Base-by-base conservation (phyloP, 2,888 invertebrate genomes). In the Sceliomorpha sp. region DNA sequence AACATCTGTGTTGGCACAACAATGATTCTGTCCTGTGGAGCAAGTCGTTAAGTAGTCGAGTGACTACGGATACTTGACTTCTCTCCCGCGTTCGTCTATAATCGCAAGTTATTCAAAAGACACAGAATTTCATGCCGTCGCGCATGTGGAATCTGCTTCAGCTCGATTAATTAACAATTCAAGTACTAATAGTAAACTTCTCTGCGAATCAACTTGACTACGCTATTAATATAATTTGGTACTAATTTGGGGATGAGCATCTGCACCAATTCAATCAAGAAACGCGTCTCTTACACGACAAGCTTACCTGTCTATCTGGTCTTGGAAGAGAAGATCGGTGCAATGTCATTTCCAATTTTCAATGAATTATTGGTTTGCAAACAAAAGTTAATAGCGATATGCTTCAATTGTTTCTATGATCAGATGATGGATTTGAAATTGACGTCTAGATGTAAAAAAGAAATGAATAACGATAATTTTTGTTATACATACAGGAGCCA, bases 1-100 rank as follows among this genome's bases (percentile, higher is more conserved):
- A 73, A 83, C 87, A 86, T 86, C 85, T 85, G 86, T 85, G 85
- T 87, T 87, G 86, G 72, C 78, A 76, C 87, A 86, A 87, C 87
- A 87, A 82, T 83, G 85, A 83, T 83, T 78, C 74, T 53, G 74
- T 70, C 76, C 78, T 68, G 76, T 74, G 73, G 71, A 66, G 76
- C 74, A 69, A 59, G 31, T 40, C 53, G 31, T 40, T 48, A 39
- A 47, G 45, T 34, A 37, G 51, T 50, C 72, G 75, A 80, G 78
- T 72, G 75, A 58, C 63, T 74, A 53, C 56, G 66, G 62, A 69
- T 73, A 75, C 81, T 83, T 79, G 77, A 80, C 80, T 81, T 59
- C 68, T 55, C 70, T 72, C 73, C 10, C 15, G 17, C 17, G 31
- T 20, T 3, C 17, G 17, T 20, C 3, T 4, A 20, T 20, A 20